Evolutionary conservation across 2,888 invertebrate genomes (phyloP).

Genomic region (Yponomeuta sedellus): DNA sequence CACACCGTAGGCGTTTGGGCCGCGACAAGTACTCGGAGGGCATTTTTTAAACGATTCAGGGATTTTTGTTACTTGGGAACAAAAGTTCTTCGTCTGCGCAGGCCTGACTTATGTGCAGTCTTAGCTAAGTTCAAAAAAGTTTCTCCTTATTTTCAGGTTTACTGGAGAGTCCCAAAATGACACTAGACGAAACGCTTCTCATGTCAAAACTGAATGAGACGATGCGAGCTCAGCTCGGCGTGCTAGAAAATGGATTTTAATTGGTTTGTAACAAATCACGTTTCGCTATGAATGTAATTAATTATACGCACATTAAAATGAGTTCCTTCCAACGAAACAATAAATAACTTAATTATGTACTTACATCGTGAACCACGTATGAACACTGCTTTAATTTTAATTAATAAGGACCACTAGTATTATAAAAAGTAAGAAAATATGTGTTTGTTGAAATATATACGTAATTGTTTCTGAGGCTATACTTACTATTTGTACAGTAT

Average conservation of each 20-base stretch:
- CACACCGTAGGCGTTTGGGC: no score
- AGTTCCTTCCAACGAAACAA: neutral
- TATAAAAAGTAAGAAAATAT: constrained; percentile 1
- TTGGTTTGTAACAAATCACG: neutral
- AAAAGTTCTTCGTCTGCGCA: no score
- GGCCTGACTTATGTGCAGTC: no score
- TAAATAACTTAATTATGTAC: neutral
- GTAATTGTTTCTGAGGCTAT: neutral
- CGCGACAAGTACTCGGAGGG: no score
- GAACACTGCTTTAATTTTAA: neutral
- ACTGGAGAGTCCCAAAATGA: constrained; percentile 81
- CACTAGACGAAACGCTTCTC: constrained; percentile 80
- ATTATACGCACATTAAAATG: neutral
- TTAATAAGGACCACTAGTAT: constrained; percentile 2
- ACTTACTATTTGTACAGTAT: constrained; percentile 35
- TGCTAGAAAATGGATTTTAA: constrained; percentile 38
- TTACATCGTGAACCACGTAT: neutral
- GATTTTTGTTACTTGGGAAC: no score
- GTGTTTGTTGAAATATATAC: constrained; percentile 1
- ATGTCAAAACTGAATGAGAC: constrained; percentile 84
- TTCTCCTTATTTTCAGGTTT: constrained; percentile 63
- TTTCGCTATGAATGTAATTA: neutral
- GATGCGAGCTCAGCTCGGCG: constrained; percentile 82
- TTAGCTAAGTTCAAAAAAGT: no score
- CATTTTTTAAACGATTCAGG: no score